These are phyloP conservation scores for Athetis lepigone DNA, from an alignment of 2,888 invertebrate species.

Conservation along the genomic window DNA sequence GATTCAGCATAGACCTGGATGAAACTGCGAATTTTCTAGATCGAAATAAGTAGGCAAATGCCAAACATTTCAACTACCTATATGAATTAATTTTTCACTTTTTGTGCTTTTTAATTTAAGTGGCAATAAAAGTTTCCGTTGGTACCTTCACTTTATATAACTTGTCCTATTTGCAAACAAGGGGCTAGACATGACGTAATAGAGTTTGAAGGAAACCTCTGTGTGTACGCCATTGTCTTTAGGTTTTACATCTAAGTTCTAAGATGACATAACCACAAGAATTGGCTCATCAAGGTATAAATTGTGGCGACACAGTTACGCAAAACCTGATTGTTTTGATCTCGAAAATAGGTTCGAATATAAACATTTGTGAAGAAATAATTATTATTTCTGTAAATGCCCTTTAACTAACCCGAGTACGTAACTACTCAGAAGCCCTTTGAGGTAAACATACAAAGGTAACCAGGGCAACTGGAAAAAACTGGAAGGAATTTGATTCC, in stretches of 20 bases:
- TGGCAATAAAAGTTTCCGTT: background rate
- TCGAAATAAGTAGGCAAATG: too few relatives aligned
- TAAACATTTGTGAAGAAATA: too few relatives aligned
- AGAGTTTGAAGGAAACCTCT: conserved; percentile 32
- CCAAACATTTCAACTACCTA: too few relatives aligned
- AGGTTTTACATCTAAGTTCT: background rate
- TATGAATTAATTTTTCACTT: too few relatives aligned
- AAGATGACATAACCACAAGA: conserved; percentile 2
- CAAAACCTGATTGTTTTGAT: background rate
- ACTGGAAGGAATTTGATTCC: conserved; percentile 9
- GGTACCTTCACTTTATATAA: background rate
- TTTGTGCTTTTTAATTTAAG: too few relatives aligned
- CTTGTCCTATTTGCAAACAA: conserved; percentile 18
- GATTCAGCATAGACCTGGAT: background rate
- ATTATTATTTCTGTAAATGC: background rate
- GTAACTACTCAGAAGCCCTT: too few relatives aligned
- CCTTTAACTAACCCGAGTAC: too few relatives aligned
- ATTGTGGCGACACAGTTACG: background rate
- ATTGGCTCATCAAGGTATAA: background rate
- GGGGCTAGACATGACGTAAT: conserved; percentile 34
- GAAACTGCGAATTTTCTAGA: background rate
- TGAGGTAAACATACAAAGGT: conserved; percentile 1
- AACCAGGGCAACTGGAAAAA: conserved; percentile 7
- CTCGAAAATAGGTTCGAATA: background rate
- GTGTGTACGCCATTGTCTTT: background rate